Evolutionary conservation across 2,888 invertebrate genomes (phyloP).

Genomic region (Philopedon plagiatum): DNA sequence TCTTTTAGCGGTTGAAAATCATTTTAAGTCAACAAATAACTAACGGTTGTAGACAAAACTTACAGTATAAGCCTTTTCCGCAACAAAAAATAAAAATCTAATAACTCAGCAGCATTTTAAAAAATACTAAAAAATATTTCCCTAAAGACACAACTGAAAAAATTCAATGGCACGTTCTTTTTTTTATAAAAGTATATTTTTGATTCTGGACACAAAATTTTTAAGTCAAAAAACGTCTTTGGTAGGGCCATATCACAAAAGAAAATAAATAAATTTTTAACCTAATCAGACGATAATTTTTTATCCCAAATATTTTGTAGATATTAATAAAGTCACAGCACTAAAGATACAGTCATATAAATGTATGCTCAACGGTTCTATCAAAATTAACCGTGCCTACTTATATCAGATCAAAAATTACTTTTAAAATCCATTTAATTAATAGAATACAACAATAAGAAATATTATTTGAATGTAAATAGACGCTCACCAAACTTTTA

Average conservation of each 20-base stretch:
- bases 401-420: conserved; percentile 57
- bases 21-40: not conserved
- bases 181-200: conserved; percentile 21
- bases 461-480: too few relatives aligned
- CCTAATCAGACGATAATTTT: conserved; percentile 66
- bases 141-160: conserved; percentile 42
- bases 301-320: conserved; percentile 51
- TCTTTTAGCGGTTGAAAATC: not conserved
- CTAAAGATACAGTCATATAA: conserved; percentile 67
- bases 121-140: conserved; percentile 37
- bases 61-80: conserved; percentile 10
- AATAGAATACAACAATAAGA: conserved; percentile 4
- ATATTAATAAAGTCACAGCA: conserved; percentile 67
- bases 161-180: conserved; percentile 63
- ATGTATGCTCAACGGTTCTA: conserved; percentile 61
- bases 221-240: conserved; percentile 62
- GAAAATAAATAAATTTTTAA: conserved; percentile 65
- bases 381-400: conserved; percentile 64
- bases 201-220: conserved; percentile 33
- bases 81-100: conserved; percentile 23
- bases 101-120: conserved; percentile 14
- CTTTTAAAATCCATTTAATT: not conserved
- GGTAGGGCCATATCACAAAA: conserved; percentile 69
- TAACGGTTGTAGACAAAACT: conserved; percentile 41
- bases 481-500: too few relatives aligned